These are phyloP conservation scores for Dendrolimus pini DNA, from an alignment of 2,888 invertebrate species.

Conservation along the genomic window DNA sequence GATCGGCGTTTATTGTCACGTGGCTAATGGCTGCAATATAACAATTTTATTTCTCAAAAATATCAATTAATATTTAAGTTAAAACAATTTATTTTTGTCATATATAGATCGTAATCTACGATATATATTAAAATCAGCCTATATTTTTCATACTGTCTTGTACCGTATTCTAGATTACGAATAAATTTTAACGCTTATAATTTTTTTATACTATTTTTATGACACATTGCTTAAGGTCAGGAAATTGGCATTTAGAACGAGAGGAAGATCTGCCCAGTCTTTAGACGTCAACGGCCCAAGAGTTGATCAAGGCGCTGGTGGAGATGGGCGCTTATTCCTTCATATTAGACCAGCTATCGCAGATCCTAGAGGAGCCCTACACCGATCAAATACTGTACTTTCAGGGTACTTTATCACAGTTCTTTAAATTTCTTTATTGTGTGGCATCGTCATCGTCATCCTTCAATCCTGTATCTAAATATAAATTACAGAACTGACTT, in stretches of 20 bases:
- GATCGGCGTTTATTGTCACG: too few species aligned
- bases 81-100: too few species aligned
- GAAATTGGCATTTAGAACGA: slow-evolving; percentile 61
- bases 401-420: slow-evolving; percentile 35
- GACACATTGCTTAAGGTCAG: slow-evolving; percentile 18
- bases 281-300: slow-evolving; percentile 51
- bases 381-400: slow-evolving; percentile 72
- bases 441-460: neutral
- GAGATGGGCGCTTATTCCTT: slow-evolving; percentile 58
- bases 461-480: neutral
- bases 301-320: slow-evolving; percentile 42
- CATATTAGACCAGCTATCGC: slow-evolving; percentile 68
- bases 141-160: too few species aligned
- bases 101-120: too few species aligned
- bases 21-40: too few species aligned
- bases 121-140: too few species aligned
- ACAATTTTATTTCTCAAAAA: too few species aligned
- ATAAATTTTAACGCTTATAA: too few species aligned
- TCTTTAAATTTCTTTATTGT: too few species aligned
- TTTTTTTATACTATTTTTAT: too few species aligned
- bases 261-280: slow-evolving; percentile 68
- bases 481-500: slow-evolving; percentile 4
- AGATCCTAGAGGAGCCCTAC: slow-evolving; percentile 47
- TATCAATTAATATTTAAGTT: too few species aligned
- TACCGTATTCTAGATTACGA: too few species aligned